These are phyloP conservation scores for Eremophila alpestris DNA, from an alignment of 2,797 vertebrate species.

Conservation along the genomic window DNA sequence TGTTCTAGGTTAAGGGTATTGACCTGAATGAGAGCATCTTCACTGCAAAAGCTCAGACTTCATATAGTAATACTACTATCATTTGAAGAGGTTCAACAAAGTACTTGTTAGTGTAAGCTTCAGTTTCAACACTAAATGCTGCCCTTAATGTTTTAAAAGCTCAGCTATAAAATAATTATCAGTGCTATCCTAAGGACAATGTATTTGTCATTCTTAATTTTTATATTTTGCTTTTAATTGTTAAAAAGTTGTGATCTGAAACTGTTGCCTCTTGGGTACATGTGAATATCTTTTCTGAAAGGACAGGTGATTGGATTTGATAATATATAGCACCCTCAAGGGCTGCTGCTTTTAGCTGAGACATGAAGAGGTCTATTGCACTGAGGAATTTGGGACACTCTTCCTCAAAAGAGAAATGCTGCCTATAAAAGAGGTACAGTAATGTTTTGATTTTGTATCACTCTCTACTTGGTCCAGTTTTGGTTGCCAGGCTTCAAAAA, in stretches of 20 bases:
- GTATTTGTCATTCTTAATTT: not conserved
- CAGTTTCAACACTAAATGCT: not conserved
- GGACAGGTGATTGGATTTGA: not conserved
- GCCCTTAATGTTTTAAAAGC: not conserved
- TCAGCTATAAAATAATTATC: not conserved
- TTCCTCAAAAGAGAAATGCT: not conserved
- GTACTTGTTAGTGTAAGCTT: not conserved
- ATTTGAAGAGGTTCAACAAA: not conserved
- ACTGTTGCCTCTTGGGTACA: not conserved
- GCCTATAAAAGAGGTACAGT: not conserved
- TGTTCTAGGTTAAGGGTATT: not conserved
- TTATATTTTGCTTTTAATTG: not conserved
- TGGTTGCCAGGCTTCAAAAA: not conserved
- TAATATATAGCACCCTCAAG: not conserved
- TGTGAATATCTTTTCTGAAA: not conserved
- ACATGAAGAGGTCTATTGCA: not conserved
- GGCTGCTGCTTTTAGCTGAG: not conserved
- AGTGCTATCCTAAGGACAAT: not conserved
- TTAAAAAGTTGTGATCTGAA: not conserved
- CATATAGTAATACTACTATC: not conserved
- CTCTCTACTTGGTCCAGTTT: not conserved
- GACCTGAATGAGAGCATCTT: not conserved
- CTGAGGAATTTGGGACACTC: not conserved
- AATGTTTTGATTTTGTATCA: fast-evolving
- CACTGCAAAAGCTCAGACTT: not conserved